Conservation (phyloP, 2,113 vertebrate genomes). For the Nothoprocta perdicaria region DNA sequence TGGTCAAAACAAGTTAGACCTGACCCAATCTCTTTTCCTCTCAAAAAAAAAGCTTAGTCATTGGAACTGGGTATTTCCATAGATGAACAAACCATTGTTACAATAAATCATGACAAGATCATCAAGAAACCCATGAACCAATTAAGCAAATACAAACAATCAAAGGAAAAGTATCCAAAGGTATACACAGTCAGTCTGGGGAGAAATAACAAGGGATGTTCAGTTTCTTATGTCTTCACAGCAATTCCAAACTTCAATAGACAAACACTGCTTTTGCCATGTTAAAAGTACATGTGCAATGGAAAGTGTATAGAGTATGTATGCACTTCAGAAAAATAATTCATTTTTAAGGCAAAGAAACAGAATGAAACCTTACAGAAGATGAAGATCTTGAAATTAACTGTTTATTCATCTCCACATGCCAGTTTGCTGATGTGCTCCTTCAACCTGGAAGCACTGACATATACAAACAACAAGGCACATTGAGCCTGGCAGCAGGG, state of each 20-base stretch:
- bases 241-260: neutral
- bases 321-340: neutral
- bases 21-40: neutral
- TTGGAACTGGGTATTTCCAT: neutral
- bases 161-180: conserved; percentile 1
- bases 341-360: accelerated
- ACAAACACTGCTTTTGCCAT: neutral
- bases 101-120: accelerated
- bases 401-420: neutral
- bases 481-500: neutral
- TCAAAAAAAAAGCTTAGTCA: neutral
- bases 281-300: accelerated
- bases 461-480: neutral
- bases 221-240: neutral
- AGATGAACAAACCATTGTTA: neutral
- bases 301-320: neutral
- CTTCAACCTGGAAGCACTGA: neutral
- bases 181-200: neutral
- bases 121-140: neutral
- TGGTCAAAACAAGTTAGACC: neutral
- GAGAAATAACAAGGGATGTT: conserved; percentile 22
- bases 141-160: conserved; percentile 16
- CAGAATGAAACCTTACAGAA: neutral
- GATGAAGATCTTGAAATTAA: neutral
- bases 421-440: neutral